phyloP scores from a whole-genome alignment of 2,797 vertebrate genomes.

The Pempheris klunzingeri region DNA sequence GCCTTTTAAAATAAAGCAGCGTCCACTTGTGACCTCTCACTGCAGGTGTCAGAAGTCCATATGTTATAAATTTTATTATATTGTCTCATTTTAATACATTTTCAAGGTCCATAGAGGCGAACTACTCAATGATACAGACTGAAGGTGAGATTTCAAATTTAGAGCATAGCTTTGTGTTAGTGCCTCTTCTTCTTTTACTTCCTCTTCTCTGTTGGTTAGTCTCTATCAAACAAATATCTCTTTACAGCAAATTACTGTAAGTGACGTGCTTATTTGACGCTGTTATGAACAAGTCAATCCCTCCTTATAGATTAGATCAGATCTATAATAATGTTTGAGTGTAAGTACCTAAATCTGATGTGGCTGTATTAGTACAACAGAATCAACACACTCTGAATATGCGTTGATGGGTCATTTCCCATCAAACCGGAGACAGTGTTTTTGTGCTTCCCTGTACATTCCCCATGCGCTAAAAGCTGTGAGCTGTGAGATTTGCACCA shows the following conservation, averaged over 20 bases:
- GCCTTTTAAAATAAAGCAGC: not conserved
- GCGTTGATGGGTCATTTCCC: conserved; percentile 53
- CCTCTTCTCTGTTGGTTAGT: not conserved
- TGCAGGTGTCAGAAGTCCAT: not conserved
- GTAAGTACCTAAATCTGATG: not conserved
- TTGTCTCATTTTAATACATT: not conserved
- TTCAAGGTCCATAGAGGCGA: not conserved
- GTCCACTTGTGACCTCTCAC: not conserved
- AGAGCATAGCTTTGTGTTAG: not conserved
- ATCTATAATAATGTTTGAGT: not conserved
- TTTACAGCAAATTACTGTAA: not conserved
- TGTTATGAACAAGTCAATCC: not conserved
- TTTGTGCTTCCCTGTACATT: conserved; percentile 30
- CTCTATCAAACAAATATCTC: not conserved
- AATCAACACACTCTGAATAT: conserved; percentile 5
- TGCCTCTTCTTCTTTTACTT: not conserved
- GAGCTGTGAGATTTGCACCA: conserved; percentile 19
- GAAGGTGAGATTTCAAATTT: not conserved
- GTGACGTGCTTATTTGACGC: not conserved
- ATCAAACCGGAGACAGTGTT: conserved; percentile 26
- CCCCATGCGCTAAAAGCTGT: conserved; percentile 21
- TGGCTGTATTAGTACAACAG: not conserved
- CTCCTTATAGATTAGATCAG: not conserved
- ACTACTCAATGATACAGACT: not conserved
- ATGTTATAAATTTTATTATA: not conserved